phyloP scores from a whole-genome alignment of 2,797 vertebrate genomes.

The Tragelaphus oryx region DNA sequence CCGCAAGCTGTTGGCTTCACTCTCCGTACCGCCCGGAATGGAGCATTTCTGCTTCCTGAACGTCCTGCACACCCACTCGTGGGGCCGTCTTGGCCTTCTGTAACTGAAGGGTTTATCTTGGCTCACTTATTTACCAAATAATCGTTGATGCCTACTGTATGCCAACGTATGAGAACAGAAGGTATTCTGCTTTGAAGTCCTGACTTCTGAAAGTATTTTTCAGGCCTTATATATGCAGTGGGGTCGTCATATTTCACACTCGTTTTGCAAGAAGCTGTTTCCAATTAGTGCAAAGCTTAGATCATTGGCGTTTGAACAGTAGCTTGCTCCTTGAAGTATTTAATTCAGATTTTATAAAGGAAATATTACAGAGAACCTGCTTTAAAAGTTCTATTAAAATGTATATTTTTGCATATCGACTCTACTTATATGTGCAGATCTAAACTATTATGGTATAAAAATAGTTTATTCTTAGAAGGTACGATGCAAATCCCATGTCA shows the following conservation, averaged over 20 bases:
- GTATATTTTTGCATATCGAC: background rate
- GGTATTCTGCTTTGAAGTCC: background rate
- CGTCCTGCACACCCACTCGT: too few species aligned
- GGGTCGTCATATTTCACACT: background rate
- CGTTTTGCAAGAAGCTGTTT: background rate
- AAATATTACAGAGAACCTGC: background rate
- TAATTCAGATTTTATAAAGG: background rate
- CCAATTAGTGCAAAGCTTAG: background rate
- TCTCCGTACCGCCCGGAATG: background rate
- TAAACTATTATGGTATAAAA: background rate
- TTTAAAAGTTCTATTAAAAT: constrained; percentile 22
- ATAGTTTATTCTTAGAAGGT: background rate
- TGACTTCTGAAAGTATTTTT: background rate
- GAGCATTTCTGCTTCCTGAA: background rate
- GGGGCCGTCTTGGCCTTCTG: background rate
- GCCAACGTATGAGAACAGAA: background rate
- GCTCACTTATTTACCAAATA: background rate
- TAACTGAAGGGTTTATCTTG: background rate
- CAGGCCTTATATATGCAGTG: background rate
- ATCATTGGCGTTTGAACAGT: background rate
- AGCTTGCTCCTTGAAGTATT: background rate
- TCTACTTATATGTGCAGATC: background rate
- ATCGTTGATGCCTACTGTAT: background rate
- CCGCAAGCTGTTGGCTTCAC: background rate
- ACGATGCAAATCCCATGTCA: background rate